phyloP scores from a whole-genome alignment of 2,113 vertebrate species.

The Promerops cafer region DNA sequence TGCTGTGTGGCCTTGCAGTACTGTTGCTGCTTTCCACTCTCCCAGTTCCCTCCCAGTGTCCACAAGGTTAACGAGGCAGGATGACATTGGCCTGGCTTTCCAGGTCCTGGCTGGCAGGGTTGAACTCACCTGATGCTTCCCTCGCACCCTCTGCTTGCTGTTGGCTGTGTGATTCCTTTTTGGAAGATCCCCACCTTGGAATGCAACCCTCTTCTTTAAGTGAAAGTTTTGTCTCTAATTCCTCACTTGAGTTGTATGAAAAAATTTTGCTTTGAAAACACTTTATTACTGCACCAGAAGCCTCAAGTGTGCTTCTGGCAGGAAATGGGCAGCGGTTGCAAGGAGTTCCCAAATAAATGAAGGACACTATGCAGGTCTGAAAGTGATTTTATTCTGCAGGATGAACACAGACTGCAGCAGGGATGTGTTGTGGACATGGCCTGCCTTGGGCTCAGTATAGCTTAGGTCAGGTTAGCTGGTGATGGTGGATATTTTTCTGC shows the following conservation, averaged over 20 bases:
- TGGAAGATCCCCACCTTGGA: not conserved
- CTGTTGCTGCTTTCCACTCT: not conserved
- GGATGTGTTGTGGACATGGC: no score
- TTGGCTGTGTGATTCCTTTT: not conserved
- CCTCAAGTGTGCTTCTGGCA: not conserved
- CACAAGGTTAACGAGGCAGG: not conserved
- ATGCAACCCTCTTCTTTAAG: not conserved
- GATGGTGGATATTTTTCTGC: not conserved
- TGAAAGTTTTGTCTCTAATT: not conserved
- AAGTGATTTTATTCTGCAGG: constrained; percentile 14
- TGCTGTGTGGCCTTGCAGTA: not conserved
- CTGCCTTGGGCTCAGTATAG: not conserved
- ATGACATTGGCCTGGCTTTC: not conserved
- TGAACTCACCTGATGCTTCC: not conserved
- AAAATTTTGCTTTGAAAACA: not conserved
- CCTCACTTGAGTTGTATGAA: not conserved
- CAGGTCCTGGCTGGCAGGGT: not conserved
- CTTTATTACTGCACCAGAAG: not conserved
- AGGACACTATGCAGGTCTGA: not conserved
- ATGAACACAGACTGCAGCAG: not conserved
- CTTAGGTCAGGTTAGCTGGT: not conserved
- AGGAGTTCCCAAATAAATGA: not conserved
- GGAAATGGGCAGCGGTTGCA: not conserved
- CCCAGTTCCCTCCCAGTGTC: not conserved
- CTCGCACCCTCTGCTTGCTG: not conserved